Evolutionary conservation across 2,113 vertebrate genomes (phyloP).

Genomic region (Eolophus roseicapilla): DNA sequence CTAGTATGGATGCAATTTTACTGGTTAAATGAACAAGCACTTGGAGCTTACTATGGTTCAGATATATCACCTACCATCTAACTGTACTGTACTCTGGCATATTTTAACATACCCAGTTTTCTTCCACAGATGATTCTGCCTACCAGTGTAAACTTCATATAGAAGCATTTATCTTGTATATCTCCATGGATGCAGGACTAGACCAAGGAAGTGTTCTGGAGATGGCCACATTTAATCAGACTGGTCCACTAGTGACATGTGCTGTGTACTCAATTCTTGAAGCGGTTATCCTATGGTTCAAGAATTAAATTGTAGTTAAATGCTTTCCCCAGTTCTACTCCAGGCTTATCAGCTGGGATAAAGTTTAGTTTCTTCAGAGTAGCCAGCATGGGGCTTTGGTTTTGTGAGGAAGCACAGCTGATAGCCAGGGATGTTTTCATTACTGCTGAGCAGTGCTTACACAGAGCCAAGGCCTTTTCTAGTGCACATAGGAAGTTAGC

Average conservation of each 20-base stretch:
- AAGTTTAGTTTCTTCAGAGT: not conserved
- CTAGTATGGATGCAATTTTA: constrained; percentile 12
- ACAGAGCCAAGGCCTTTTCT: not conserved
- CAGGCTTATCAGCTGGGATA: not conserved
- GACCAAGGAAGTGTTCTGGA: not conserved
- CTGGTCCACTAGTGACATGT: too few species aligned
- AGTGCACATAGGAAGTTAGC: not conserved
- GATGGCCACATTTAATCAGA: not conserved
- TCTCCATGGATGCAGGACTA: not conserved
- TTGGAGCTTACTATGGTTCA: not conserved
- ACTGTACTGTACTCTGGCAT: not conserved
- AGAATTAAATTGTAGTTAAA: not conserved
- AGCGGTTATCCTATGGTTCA: not conserved
- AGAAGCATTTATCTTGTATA: not conserved
- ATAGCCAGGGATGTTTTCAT: not conserved
- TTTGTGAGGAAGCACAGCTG: not conserved
- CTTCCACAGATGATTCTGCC: not conserved
- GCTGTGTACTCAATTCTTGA: not conserved
- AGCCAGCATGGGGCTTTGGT: not conserved
- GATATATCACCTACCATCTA: not conserved
- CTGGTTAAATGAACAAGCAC: constrained; percentile 14
- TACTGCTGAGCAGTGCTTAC: not conserved
- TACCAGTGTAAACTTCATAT: not conserved
- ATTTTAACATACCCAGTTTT: not conserved
- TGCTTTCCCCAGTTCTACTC: not conserved